Base-by-base conservation (phyloP, 2,797 vertebrate genomes). In the Microctenopoma steveboyesi region DNA sequence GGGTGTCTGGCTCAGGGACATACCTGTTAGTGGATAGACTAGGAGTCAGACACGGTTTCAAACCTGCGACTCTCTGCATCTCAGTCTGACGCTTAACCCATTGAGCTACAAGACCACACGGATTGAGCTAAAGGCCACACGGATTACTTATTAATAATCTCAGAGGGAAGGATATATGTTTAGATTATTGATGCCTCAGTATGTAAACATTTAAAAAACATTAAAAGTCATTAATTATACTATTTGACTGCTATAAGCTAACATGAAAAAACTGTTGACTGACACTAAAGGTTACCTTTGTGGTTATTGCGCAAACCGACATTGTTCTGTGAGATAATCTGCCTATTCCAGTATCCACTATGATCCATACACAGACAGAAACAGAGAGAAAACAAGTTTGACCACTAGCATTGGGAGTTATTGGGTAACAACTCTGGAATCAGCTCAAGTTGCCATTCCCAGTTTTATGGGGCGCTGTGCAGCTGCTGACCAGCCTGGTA, bases 401-500 rank as follows among this genome's bases (percentile, higher is more conserved):
- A 56, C 63, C 30, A 58, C 55, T 2, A 65, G 82, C 59, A 16
- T 11, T 47, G 76, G 71, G 74, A 80, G 62, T 78, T 72, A 82
- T 88, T 78, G 82, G 82, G 74, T 79, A 83, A 86, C 74, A 37
- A 2, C 42, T 71, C 64, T 86, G 85, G 81, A 84, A 72, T 61
- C 27, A 3, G 74, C 69, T 70, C 83, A 72, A 70, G 58, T 81
- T 76, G 48, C 61, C 66, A 54, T 87, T 89, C 76, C 69, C 50
- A 51, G 61, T 73, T 86, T 72, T 71, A 69, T 69, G 63, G 16
- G 71, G 68, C 28, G 68, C 79, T 74, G 71, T 63, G 78, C 79
- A 90, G 80, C 86, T 87, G 86, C 72, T 65, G 74, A 77, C 70
- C 72, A 0, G 16, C 30, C 69, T 79, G 58, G 42, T 82, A 83